Percentiles rank a stretch among this genome's conserved stretches.
These are phyloP conservation scores for Tenthredo livida DNA, from an alignment of 2,888 invertebrate species.

Conservation along the genomic window DNA sequence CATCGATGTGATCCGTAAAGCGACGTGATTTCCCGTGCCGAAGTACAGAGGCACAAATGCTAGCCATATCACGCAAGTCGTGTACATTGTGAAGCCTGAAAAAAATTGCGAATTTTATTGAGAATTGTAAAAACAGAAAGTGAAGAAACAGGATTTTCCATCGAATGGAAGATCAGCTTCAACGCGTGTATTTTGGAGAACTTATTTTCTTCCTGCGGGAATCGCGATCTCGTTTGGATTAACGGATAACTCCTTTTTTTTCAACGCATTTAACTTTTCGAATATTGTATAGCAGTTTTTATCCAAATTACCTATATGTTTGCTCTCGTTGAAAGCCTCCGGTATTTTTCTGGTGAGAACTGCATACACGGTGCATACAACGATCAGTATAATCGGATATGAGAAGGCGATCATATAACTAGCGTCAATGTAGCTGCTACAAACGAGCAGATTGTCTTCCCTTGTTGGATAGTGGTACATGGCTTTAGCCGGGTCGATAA, in stretches of 20 bases:
- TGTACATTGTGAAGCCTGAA: slow-evolving; percentile 99
- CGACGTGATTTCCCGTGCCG: slow-evolving; percentile 95
- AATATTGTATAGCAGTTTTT: neutral
- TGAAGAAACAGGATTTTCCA: too few species aligned
- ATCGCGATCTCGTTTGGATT: too few species aligned
- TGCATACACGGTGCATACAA: slow-evolving; percentile 97
- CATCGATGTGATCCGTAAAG: slow-evolving; percentile 95
- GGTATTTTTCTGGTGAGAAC: slow-evolving; percentile 97
- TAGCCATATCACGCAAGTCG: slow-evolving; percentile 98
- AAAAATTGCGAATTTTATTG: too few species aligned
- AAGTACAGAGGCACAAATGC: slow-evolving; percentile 99
- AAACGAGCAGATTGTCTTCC: slow-evolving; percentile 95
- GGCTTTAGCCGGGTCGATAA: slow-evolving; percentile 93
- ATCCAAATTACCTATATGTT: slow-evolving; percentile 90
- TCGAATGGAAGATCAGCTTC: too few species aligned
- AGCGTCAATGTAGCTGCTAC: slow-evolving; percentile 94
- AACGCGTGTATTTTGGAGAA: too few species aligned
- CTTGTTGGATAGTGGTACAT: slow-evolving; percentile 94
- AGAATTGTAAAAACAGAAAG: too few species aligned
- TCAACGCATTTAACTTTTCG: too few species aligned
- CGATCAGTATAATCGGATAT: slow-evolving; percentile 94
- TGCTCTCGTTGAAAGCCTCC: slow-evolving; percentile 99
- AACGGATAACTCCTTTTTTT: too few species aligned
- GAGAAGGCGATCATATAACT: slow-evolving; percentile 97
- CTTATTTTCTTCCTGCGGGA: too few species aligned